phyloP scores from a whole-genome alignment of 2,888 invertebrate genomes.

The Thumatha senex region DNA sequence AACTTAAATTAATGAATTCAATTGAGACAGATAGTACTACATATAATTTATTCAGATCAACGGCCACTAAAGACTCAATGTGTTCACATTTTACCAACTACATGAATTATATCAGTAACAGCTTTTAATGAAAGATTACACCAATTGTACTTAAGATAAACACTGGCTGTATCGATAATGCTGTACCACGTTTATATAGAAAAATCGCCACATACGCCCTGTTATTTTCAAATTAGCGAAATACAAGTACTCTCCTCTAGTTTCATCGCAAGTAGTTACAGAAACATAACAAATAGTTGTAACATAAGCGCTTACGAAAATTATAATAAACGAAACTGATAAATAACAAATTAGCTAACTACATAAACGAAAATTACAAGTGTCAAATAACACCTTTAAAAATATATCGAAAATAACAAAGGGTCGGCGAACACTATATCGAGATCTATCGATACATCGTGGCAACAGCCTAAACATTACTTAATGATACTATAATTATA shows the following conservation, averaged over 20 bases:
- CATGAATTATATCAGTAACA: slow-evolving; percentile 39
- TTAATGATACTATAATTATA: slow-evolving; percentile 43
- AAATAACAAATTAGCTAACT: slow-evolving; percentile 4
- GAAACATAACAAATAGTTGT: neutral
- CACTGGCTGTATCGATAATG: slow-evolving; percentile 35
- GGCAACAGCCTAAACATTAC: slow-evolving; percentile 37
- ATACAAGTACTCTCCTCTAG: neutral
- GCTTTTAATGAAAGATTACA: slow-evolving; percentile 38
- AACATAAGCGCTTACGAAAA: slow-evolving; percentile 2
- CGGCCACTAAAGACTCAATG: slow-evolving; percentile 53
- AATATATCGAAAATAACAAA: slow-evolving; percentile 11
- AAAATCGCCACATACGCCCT: slow-evolving; percentile 21
- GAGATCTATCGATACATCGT: slow-evolving; percentile 23
- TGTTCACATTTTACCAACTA: slow-evolving; percentile 53
- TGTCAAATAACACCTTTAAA: neutral
- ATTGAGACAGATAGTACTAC: slow-evolving; percentile 66
- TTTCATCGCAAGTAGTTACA: neutral
- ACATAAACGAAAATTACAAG: neutral
- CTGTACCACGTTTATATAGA: slow-evolving; percentile 28
- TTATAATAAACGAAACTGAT: slow-evolving; percentile 1
- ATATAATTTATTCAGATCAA: slow-evolving; percentile 56
- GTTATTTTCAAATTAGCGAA: slow-evolving; percentile 11
- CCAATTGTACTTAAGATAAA: slow-evolving; percentile 52
- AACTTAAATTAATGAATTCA: slow-evolving; percentile 76
- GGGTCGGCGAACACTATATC: slow-evolving; percentile 20